A percentile compares a stretch with the other conserved stretches of the same genome.
Evolutionary conservation across 2,797 vertebrate genomes (phyloP).

Genomic region (Typhlichthys eigenmanni): DNA sequence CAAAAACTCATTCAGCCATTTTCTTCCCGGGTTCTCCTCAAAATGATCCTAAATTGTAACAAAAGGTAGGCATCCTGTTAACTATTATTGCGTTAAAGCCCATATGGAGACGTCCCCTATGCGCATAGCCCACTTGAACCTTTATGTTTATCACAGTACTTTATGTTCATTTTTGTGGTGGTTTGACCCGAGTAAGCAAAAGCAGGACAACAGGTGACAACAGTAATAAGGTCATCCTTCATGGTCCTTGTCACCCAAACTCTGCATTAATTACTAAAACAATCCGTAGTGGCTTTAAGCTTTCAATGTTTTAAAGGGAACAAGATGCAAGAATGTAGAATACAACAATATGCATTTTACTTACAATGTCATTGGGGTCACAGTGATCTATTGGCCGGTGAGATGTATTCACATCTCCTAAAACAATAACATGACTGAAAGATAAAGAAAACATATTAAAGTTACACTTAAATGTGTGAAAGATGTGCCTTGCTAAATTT

Average conservation of each 20-base stretch:
- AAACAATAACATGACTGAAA: conserved; percentile 84
- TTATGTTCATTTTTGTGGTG: too few relatives aligned
- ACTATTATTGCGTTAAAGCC: not conserved
- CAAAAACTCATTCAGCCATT: conserved; percentile 83
- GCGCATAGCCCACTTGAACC: too few relatives aligned
- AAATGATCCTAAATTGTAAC: conserved; percentile 77
- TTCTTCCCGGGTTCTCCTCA: conserved; percentile 84
- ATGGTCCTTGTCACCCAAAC: too few relatives aligned
- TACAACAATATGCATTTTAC: conserved; percentile 36
- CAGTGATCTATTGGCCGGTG: conserved; percentile 87
- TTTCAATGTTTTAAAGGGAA: too few relatives aligned
- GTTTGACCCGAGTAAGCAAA: too few relatives aligned
- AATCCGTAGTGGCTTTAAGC: too few relatives aligned
- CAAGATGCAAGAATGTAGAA: too few relatives aligned
- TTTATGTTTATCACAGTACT: too few relatives aligned
- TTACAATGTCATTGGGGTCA: conserved; percentile 83
- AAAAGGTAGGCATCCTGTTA: conserved; percentile 13
- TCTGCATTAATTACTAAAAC: too few relatives aligned
- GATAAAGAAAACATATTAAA: conserved; percentile 10
- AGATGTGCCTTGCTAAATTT: too few relatives aligned
- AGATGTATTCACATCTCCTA: conserved; percentile 91
- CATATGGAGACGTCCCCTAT: not conserved
- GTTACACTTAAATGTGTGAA: not conserved
- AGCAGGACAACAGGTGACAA: too few relatives aligned
- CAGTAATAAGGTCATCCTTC: too few relatives aligned